These are phyloP conservation scores for Phainopepla nitens DNA, from an alignment of 2,113 vertebrate species.

Conservation along the genomic window DNA sequence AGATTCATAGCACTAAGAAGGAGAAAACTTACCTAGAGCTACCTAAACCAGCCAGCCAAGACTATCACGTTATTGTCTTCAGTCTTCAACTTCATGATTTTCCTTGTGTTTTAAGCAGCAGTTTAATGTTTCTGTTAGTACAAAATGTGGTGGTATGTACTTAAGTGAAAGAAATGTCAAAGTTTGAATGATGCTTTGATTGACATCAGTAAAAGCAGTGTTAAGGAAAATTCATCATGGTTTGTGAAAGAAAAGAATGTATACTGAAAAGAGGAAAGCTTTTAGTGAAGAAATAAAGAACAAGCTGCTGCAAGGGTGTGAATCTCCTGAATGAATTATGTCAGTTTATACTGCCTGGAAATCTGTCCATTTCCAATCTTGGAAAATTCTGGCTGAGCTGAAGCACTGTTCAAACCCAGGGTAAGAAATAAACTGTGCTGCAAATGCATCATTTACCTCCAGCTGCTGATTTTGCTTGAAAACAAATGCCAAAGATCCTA, in stretches of 20 bases:
- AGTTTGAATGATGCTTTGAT: not conserved
- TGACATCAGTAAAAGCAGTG: not conserved
- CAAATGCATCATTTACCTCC: not conserved
- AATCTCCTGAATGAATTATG: not conserved
- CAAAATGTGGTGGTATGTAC: not conserved
- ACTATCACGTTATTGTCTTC: not conserved
- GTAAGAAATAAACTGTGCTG: not conserved
- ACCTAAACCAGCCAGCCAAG: not conserved
- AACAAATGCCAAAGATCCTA: not conserved
- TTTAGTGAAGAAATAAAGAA: not conserved
- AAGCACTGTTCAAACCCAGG: not conserved
- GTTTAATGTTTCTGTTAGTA: not conserved
- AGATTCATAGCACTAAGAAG: not conserved
- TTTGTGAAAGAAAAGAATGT: slow-evolving; percentile 31
- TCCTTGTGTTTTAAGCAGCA: not conserved
- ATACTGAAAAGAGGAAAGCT: not conserved
- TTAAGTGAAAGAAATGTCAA: not conserved
- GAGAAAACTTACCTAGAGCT: not conserved
- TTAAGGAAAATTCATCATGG: not conserved
- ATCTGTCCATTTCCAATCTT: not conserved
- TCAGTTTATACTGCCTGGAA: not conserved
- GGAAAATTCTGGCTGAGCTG: slow-evolving; percentile 31
- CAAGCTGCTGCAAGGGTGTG: not conserved
- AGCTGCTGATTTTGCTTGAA: not conserved
- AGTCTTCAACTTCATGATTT: not conserved